These are phyloP conservation scores for Drosophila mauritiana DNA, from an alignment of 1,140 invertebrate species.

Conservation along the genomic window DNA sequence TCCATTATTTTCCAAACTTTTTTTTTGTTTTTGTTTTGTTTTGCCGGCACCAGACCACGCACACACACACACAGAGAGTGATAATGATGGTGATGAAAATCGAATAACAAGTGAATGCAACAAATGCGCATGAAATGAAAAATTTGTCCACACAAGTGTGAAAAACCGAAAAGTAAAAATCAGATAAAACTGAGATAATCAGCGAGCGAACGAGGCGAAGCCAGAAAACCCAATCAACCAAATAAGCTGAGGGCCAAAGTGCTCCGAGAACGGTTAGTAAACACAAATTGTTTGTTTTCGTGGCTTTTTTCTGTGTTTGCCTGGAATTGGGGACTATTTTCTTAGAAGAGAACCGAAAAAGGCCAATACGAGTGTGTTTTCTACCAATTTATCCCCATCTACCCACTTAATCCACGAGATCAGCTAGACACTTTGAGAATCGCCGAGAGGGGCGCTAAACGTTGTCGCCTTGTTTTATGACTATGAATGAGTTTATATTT, in stretches of 20 bases:
- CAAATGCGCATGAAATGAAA: constrained; percentile 28
- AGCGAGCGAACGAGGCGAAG: neutral
- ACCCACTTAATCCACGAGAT: neutral
- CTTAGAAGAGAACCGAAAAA: neutral
- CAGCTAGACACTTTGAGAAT: neutral
- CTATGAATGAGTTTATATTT: neutral
- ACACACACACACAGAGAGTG: constrained; percentile 33
- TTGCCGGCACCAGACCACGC: constrained; percentile 15
- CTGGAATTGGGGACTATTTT: constrained; percentile 1
- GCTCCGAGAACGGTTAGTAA: constrained; percentile 40
- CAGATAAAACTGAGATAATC: constrained; percentile 18
- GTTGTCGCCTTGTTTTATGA: neutral
- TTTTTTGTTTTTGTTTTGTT: constrained; percentile 9
- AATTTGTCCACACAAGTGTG: constrained; percentile 31
- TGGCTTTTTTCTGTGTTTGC: neutral
- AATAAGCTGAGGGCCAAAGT: constrained; percentile 4
- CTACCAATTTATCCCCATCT: neutral
- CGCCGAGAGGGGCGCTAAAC: neutral
- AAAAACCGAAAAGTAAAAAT: constrained; percentile 5
- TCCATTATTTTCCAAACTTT: neutral
- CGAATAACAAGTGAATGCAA: constrained; percentile 44
- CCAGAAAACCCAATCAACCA: constrained; percentile 7
- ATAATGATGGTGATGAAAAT: constrained; percentile 36
- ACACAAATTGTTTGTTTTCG: constrained; percentile 24
- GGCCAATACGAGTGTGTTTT: neutral